Percentiles rank a stretch among this genome's conserved stretches.
These are phyloP conservation scores for Sphaerophoria rueppellii DNA, from an alignment of 2,888 invertebrate genomes.

Conservation along the genomic window DNA sequence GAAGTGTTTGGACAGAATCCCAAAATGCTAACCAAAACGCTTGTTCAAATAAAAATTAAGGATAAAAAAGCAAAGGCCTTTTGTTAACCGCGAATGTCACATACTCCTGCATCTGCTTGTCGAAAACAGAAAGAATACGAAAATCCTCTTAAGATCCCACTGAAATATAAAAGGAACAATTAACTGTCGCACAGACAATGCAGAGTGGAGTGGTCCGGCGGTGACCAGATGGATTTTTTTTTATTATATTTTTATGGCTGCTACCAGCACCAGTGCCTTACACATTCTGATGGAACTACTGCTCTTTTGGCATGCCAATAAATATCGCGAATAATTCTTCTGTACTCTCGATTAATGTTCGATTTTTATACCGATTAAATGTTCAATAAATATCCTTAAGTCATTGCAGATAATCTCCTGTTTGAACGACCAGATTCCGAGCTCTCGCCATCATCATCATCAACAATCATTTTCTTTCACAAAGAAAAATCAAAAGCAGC, in stretches of 20 bases:
- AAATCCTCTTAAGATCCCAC: slow-evolving; percentile 34
- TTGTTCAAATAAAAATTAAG: neutral
- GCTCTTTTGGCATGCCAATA: slow-evolving; percentile 65
- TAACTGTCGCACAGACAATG: slow-evolving; percentile 46
- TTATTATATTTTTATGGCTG: neutral
- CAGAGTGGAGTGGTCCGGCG: slow-evolving; percentile 30
- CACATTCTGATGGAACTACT: slow-evolving; percentile 44
- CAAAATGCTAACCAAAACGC: slow-evolving; percentile 38
- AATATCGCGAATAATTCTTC: slow-evolving; percentile 61
- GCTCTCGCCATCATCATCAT: slow-evolving; percentile 61
- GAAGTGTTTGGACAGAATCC: slow-evolving; percentile 81
- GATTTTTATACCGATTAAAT: slow-evolving; percentile 67
- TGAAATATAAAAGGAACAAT: slow-evolving; percentile 46
- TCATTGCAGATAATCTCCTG: slow-evolving; percentile 69
- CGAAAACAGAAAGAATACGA: slow-evolving; percentile 31
- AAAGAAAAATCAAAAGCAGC: slow-evolving; percentile 39
- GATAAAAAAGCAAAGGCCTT: slow-evolving; percentile 12
- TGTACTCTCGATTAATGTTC: slow-evolving; percentile 70
- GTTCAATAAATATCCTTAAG: slow-evolving; percentile 73
- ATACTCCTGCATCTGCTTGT: slow-evolving; percentile 49
- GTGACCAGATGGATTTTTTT: slow-evolving; percentile 33
- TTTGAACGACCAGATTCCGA: slow-evolving; percentile 51
- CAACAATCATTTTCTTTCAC: slow-evolving; percentile 42
- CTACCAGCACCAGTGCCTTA: slow-evolving; percentile 15
- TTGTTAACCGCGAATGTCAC: slow-evolving; percentile 48